These are phyloP conservation scores for Corythaeola cristata DNA, from an alignment of 2,113 vertebrate species.

Conservation along the genomic window DNA sequence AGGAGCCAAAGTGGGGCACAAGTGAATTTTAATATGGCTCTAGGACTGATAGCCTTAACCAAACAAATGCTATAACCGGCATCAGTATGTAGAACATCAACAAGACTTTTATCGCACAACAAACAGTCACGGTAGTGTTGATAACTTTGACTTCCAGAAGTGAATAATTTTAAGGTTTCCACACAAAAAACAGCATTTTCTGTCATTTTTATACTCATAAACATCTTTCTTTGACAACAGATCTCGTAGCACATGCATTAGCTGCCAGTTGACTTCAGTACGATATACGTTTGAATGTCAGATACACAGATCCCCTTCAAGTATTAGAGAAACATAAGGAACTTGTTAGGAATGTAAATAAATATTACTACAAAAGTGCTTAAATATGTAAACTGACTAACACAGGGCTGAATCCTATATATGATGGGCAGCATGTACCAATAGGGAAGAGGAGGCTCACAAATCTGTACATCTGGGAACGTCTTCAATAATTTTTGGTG, in stretches of 20 bases:
- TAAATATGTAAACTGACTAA: neutral
- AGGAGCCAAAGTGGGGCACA: neutral
- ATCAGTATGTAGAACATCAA: neutral
- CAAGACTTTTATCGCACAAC: neutral
- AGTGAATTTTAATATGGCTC: neutral
- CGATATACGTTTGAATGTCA: rapidly evolving
- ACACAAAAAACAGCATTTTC: neutral
- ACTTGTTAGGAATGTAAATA: neutral
- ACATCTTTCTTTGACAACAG: neutral
- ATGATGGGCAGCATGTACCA: neutral
- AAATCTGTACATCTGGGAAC: rapidly evolving
- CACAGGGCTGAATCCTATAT: neutral
- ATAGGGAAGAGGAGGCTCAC: neutral
- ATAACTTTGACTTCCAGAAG: neutral
- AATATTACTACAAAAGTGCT: neutral
- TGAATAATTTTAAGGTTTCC: neutral
- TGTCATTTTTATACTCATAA: neutral
- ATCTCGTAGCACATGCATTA: neutral
- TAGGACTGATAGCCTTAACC: neutral
- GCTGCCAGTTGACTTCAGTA: neutral
- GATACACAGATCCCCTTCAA: neutral
- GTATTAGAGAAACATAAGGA: neutral
- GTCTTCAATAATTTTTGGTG: neutral
- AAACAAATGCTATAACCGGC: neutral
- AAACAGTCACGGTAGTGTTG: neutral